These are phyloP conservation scores for Enteromius paludinosus DNA, from an alignment of 2,797 vertebrate species.

Conservation along the genomic window DNA sequence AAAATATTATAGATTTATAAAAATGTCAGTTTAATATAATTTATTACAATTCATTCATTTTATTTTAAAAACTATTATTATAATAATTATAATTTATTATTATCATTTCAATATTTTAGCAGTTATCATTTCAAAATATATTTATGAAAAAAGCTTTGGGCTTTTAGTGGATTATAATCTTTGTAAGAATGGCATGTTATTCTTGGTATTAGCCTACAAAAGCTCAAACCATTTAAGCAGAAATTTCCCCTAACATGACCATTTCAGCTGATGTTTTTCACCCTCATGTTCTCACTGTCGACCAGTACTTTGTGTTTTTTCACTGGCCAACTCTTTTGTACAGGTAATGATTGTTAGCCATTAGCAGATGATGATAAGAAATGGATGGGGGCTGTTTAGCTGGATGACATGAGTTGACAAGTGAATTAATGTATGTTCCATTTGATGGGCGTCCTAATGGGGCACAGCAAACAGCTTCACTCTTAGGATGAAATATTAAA, in stretches of 20 bases:
- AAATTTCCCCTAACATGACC: neutral
- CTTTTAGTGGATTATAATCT: neutral
- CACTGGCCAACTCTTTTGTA: constrained; percentile 57
- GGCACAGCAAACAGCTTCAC: constrained; percentile 72
- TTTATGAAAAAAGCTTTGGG: neutral
- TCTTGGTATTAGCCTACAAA: neutral
- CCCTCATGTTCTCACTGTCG: neutral
- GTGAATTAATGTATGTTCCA: constrained; percentile 75
- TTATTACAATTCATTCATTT: no score
- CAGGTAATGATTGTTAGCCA: constrained; percentile 70
- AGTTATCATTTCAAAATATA: neutral
- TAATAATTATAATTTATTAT: no score
- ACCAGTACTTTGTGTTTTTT: constrained; percentile 39
- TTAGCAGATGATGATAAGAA: constrained; percentile 74
- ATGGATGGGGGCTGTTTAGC: constrained; percentile 73
- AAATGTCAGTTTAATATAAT: neutral
- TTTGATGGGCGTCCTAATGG: constrained; percentile 78
- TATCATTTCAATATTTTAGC: neutral
- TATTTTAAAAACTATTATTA: no score
- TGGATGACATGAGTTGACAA: constrained; percentile 75
- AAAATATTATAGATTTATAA: neutral
- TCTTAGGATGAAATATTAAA: constrained; percentile 75
- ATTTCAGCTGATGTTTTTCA: constrained; percentile 11
- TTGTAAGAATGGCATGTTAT: neutral
- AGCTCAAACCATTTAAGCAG: constrained; percentile 1